These are phyloP conservation scores for Emmelina monodactyla DNA, from an alignment of 2,888 invertebrate genomes.

Conservation along the genomic window DNA sequence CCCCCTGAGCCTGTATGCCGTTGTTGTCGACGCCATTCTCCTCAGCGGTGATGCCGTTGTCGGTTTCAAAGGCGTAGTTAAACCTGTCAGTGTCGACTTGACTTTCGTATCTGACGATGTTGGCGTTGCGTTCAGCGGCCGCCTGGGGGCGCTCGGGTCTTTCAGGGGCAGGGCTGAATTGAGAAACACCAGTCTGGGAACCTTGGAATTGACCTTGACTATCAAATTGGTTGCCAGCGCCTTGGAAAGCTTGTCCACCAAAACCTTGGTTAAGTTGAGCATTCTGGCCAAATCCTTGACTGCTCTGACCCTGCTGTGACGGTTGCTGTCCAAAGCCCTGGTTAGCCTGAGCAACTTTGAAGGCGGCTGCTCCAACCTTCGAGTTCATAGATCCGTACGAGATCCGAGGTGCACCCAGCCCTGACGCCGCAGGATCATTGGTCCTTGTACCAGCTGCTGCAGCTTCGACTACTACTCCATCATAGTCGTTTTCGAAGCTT, in stretches of 20 bases:
- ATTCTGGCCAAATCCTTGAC: slow-evolving; percentile 6
- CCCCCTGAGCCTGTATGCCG: slow-evolving; percentile 42
- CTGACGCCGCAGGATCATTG: slow-evolving; percentile 28
- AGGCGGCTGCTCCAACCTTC: slow-evolving; percentile 53
- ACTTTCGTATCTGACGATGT: slow-evolving; percentile 32
- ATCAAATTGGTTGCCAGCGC: neutral
- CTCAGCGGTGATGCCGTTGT: slow-evolving; percentile 45
- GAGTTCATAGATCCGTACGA: slow-evolving; percentile 48
- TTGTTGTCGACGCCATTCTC: slow-evolving; percentile 34
- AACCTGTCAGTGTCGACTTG: slow-evolving; percentile 34
- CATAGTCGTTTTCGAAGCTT: slow-evolving; percentile 40
- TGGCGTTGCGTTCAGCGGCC: slow-evolving; percentile 28
- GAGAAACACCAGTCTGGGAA: slow-evolving; percentile 3
- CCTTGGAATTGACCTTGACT: slow-evolving; percentile 8
- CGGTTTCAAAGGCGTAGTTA: slow-evolving; percentile 41
- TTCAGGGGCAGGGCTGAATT: slow-evolving; percentile 9
- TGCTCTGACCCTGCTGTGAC: neutral
- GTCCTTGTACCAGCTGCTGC: slow-evolving; percentile 39
- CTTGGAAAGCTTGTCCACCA: slow-evolving; percentile 8
- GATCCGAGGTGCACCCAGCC: slow-evolving; percentile 37
- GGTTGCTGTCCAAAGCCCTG: neutral
- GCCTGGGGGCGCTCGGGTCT: slow-evolving; percentile 27
- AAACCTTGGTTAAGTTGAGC: slow-evolving; percentile 3
- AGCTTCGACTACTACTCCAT: slow-evolving; percentile 55
- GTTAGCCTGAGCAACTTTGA: slow-evolving; percentile 24